Conservation (phyloP, 2,797 vertebrate genomes). For the Urocyon cinereoargenteus region DNA sequence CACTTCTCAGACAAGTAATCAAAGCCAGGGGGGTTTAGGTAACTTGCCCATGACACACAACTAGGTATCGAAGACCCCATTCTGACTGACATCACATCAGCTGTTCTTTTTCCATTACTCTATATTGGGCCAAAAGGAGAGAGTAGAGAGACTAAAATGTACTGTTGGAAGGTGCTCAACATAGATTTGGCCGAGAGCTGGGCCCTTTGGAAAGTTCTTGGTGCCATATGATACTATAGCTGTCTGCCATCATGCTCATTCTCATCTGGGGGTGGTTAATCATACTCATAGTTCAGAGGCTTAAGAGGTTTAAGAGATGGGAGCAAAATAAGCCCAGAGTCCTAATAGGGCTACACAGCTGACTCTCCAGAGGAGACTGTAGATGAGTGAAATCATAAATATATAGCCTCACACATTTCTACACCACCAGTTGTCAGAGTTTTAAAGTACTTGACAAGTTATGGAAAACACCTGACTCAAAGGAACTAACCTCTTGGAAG, state of each 20-base stretch:
- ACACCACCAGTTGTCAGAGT: constrained; percentile 72
- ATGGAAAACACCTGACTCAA: constrained; percentile 73
- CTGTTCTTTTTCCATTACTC: constrained; percentile 71
- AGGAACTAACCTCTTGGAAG: constrained; percentile 42
- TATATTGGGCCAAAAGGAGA: constrained; percentile 57
- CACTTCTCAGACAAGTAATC: constrained; percentile 48
- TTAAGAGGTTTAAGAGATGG: constrained; percentile 79
- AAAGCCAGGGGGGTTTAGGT: neutral
- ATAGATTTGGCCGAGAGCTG: constrained; percentile 62
- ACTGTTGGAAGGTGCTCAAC: constrained; percentile 66
- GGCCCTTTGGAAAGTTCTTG: constrained; percentile 68
- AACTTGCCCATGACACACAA: neutral
- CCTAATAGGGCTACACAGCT: constrained; percentile 71
- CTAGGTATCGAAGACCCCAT: neutral
- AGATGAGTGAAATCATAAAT: constrained; percentile 78
- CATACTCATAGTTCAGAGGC: constrained; percentile 75
- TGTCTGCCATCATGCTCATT: constrained; percentile 73
- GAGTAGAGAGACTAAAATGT: constrained; percentile 64
- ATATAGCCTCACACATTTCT: constrained; percentile 70
- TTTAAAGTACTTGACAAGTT: constrained; percentile 74
- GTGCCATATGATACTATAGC: constrained; percentile 75
- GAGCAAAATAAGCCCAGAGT: constrained; percentile 41
- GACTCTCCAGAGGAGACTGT: constrained; percentile 66
- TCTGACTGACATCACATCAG: constrained; percentile 67
- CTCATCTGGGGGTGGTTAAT: constrained; percentile 74